A percentile compares a stretch with the other conserved stretches of the same genome.
Conservation (phyloP, 2,797 vertebrate genomes). For the Nothura maculosa region DNA sequence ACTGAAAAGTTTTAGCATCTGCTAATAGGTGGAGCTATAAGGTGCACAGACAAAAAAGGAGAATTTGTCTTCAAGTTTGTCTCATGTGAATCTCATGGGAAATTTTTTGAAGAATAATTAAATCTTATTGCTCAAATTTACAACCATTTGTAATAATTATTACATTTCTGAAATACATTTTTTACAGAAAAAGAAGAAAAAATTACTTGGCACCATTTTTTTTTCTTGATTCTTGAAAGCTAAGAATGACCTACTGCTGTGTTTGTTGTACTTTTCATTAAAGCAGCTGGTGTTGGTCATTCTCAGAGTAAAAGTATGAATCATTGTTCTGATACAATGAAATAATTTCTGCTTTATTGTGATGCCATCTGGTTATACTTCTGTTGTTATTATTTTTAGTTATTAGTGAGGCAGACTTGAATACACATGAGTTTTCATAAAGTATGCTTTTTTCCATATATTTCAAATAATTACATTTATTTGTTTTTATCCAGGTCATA, state of each 20-base stretch:
- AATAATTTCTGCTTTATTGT: conserved; percentile 24
- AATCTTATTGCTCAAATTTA: conserved; percentile 42
- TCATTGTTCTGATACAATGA: conserved; percentile 3
- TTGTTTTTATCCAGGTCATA: neutral
- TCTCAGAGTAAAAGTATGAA: conserved; percentile 5
- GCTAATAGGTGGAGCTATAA: neutral
- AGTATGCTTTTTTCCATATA: neutral
- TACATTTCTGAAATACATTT: conserved; percentile 38
- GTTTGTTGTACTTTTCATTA: conserved; percentile 46
- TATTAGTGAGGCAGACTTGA: neutral
- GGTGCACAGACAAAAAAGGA: neutral
- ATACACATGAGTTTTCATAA: neutral
- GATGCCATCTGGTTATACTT: conserved; percentile 27
- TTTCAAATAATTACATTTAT: neutral
- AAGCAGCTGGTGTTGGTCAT: conserved; percentile 19
- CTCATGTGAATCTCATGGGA: neutral
- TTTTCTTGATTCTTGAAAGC: conserved; percentile 31
- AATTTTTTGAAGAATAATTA: conserved; percentile 52
- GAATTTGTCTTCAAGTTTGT: neutral
- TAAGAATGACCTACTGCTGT: neutral
- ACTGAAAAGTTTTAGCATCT: neutral
- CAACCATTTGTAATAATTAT: conserved; percentile 42
- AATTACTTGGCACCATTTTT: conserved; percentile 6
- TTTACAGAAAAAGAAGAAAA: conserved; percentile 13
- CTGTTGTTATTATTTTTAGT: conserved; percentile 14